Conservation (phyloP, 1,140 invertebrate genomes). For the Megalonaias nervosa region DNA sequence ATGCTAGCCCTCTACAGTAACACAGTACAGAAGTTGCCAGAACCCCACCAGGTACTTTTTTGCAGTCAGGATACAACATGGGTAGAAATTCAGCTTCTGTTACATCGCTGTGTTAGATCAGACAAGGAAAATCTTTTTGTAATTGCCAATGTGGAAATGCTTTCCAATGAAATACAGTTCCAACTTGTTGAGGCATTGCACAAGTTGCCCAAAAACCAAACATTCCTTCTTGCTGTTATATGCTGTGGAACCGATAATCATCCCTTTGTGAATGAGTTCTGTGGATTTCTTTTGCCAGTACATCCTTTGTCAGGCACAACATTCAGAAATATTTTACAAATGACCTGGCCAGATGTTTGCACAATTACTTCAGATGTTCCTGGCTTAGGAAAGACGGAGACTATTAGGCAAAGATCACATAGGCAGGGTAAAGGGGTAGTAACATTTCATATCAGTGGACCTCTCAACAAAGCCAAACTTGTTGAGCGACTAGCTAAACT, state of each 20-base stretch:
- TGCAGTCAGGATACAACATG: conserved; percentile 34
- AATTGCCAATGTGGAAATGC: conserved; percentile 42
- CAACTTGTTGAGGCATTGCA: conserved; percentile 26
- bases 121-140: conserved; percentile 23
- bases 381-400: conserved; percentile 41
- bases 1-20: conserved; percentile 42
- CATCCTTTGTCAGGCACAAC: conserved; percentile 20
- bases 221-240: conserved; percentile 27
- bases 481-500: conserved; percentile 17
- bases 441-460: conserved; percentile 41
- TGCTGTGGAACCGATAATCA: conserved; percentile 32
- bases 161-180: conserved; percentile 37
- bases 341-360: conserved; percentile 20
- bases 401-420: conserved; percentile 15
- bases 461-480: conserved; percentile 11
- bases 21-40: conserved; percentile 40
- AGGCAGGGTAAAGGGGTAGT: conserved; percentile 5
- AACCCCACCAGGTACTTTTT: conserved; percentile 42
- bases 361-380: conserved; percentile 34
- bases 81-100: conserved; percentile 37
- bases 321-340: conserved; percentile 13
- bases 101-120: conserved; percentile 29
- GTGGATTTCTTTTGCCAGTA: background rate
- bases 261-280: conserved; percentile 30
- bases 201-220: background rate